Evolutionary conservation across 2,113 vertebrate species (phyloP), one percentile per base, ranked within the genome.

Genomic region (Philantomba maxwellii): DNA sequence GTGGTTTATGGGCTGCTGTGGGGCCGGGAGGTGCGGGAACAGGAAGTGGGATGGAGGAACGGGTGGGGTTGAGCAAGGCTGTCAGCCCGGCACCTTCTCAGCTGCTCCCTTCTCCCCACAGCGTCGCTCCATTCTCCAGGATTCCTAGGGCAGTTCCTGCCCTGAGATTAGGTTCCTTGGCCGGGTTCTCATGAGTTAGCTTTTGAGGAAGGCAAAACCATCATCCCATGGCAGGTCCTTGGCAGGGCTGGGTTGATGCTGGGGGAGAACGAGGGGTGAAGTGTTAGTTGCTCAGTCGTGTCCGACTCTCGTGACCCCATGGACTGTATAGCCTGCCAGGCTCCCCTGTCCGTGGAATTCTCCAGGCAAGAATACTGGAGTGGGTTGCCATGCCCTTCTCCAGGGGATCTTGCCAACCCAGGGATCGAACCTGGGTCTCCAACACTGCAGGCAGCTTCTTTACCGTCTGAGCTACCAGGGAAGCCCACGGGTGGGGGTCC

Each of bases 1-100:
- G 86, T 84, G 84, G 89, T 94, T 97, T 96, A 95, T 55, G 89
- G 90, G 97, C 95, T 88, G 96, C 78, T 88, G 47, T 92, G 55
- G 92, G 93, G 47, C 66, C 3, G 0, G 55, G 80, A 89, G 89
- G 64, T 85, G 60, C 81, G 8, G 89, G 94, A 93, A 70, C 97
- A 90, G 92, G 97, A 97, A 97, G 92, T 96, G 87, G 96, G 90
- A 36, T 93, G 92, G 80, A 55, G 66, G 89, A 80, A 70, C 2
- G 0, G 21, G 70, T 53, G 85, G 78, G 45, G 89, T 51, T 49
- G 91, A 73, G 94, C 93, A 14, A 51, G 77, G 88, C 91, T 58
- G 30, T 43, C 3, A 81, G 80, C 84, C 13, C 0, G 58, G 85
- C 49, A 86, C 92, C 96, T 86, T 92, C 92, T 87, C 64, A 14